These are phyloP conservation scores for Sebastes iracundus DNA, from an alignment of 2,797 vertebrate genomes.

Conservation along the genomic window DNA sequence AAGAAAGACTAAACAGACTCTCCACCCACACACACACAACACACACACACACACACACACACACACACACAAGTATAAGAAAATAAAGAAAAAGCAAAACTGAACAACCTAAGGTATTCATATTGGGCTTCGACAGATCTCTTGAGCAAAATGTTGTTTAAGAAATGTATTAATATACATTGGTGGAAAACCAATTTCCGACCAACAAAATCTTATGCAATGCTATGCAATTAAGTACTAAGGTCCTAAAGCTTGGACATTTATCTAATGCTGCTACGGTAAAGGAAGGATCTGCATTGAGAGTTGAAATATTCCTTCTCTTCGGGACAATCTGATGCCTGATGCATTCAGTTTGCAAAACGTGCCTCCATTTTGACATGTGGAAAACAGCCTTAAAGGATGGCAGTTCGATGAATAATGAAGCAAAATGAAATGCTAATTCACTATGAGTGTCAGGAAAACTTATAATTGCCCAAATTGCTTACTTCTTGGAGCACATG, in stretches of 20 bases:
- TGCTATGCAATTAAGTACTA: not conserved
- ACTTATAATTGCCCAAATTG: conserved; percentile 63
- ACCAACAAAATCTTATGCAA: not conserved
- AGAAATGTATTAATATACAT: not conserved
- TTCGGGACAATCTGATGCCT: conserved; percentile 38
- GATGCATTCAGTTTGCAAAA: conserved; percentile 63
- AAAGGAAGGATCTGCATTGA: conserved; percentile 5
- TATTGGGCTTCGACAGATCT: not conserved
- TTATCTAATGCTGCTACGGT: conserved; percentile 1
- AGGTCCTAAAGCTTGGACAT: not conserved
- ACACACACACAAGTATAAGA: not conserved
- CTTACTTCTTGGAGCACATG: conserved; percentile 55
- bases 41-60: not conserved
- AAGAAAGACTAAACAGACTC: not conserved
- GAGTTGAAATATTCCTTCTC: conserved; percentile 35
- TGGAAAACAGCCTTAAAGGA: conserved; percentile 65
- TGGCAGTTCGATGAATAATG: conserved; percentile 69
- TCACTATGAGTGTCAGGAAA: conserved; percentile 59
- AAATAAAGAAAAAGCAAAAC: not conserved
- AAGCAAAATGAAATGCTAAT: conserved; percentile 73
- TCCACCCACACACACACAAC: not conserved
- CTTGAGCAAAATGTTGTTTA: not conserved
- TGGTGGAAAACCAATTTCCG: not conserved
- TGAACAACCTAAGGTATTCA: not conserved
- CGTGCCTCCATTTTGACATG: conserved; percentile 52